A percentile compares a stretch with the other conserved stretches of the same genome.
phyloP scores from a whole-genome alignment of 2,888 invertebrate species.

The Lasioglossum leucozonium region DNA sequence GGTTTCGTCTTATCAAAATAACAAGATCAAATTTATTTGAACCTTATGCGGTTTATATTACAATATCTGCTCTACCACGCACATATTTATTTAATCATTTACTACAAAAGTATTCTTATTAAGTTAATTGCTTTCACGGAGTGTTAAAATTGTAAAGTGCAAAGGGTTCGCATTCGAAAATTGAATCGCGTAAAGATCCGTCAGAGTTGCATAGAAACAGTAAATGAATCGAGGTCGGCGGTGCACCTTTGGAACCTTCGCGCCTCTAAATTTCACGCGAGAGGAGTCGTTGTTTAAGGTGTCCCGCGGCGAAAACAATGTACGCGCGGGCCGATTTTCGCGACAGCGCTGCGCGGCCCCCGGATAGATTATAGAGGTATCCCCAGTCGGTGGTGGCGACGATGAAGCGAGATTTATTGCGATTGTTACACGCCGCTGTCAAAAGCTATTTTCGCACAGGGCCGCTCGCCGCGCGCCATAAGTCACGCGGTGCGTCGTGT shows the following conservation, averaged over 20 bases:
- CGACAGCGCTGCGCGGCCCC: constrained; percentile 42
- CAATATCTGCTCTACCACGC: too few species aligned
- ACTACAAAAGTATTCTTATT: too few species aligned
- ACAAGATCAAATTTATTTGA: too few species aligned
- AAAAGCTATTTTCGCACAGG: constrained; percentile 72
- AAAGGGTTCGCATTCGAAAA: too few species aligned
- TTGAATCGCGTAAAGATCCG: too few species aligned
- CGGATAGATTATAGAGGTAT: constrained; percentile 63
- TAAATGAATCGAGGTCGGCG: too few species aligned
- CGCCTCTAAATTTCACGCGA: background rate
- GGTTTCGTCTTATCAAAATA: too few species aligned
- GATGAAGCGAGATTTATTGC: constrained; percentile 71
- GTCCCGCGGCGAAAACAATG: constrained; percentile 4
- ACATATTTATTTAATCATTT: too few species aligned
- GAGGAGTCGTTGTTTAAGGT: background rate
- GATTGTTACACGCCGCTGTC: constrained; percentile 73
- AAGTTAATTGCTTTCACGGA: background rate
- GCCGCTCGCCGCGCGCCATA: constrained; percentile 62
- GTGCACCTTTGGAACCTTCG: too few species aligned
- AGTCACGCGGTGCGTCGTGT: constrained; percentile 45
- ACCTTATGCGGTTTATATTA: too few species aligned
- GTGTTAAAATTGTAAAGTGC: too few species aligned
- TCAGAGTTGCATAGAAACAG: too few species aligned
- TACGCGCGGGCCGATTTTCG: constrained; percentile 20
- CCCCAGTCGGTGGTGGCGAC: constrained; percentile 42